Base-by-base conservation (phyloP, 2,797 vertebrate genomes). In the Antrozous pallidus region DNA sequence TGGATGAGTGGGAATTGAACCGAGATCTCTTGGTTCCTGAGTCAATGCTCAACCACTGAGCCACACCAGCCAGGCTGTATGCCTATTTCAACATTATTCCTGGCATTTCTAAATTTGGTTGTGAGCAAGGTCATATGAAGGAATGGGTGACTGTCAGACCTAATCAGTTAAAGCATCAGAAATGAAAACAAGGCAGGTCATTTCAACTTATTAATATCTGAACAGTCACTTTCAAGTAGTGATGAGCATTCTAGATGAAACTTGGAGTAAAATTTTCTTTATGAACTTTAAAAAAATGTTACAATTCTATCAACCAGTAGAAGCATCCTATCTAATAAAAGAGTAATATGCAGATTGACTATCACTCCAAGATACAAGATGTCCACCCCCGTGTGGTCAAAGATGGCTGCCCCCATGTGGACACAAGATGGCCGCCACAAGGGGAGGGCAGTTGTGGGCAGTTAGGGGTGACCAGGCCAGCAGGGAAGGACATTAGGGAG, bases 121-220 rank as follows among this genome's bases (percentile, higher is more conserved):
- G 28, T 89, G 65, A 42, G 88, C 63, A 86, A 49, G 83, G 78
- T 73, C 63, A n/a, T 67, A 22, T 47, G 70, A 93, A 86, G 16
- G 31, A 94, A 71, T 87, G 82, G 10, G 51, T 88, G 14, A 87
- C 88, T 91, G 38, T 95, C 54, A 93, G 33, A 65, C 65, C 11
- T 26, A 77, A 84, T 73, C n/a, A 54, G 56, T 47, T 71, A 92
- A 88, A 88, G 10, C 42, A 42, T 63, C 10, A 61, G 65, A 42
- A 65, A 78, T 93, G 63, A 92, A 56, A 93, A 82, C 10, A 95
- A 92, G 24, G 8, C 56, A 71, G 33, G n/a, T 42, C 33, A 47
- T 77, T 88, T 83, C 65, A 16, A 51, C 80, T 96, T 51, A 85
- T 67, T 79, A 79, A 86, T 54, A 86, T 54, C 12, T 26, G 70